A percentile compares a stretch with the other conserved stretches of the same genome.
Conservation (phyloP, 2,113 vertebrate genomes). For the Festucalex cinctus region DNA sequence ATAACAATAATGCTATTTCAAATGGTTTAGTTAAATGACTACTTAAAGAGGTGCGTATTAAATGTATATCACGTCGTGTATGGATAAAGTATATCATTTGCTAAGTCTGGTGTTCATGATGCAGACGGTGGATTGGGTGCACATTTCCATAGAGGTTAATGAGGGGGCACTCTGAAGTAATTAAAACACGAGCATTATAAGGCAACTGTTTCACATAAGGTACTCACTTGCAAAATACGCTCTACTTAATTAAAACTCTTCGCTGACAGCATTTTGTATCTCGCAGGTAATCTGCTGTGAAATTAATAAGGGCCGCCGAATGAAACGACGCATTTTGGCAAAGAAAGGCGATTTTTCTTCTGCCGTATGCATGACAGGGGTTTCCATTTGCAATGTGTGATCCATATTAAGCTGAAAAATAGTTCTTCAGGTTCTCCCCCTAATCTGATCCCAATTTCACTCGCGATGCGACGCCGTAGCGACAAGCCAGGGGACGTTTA, state of each 20-base stretch:
- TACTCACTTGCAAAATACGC: slow-evolving; percentile 64
- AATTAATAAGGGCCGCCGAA: slow-evolving; percentile 73
- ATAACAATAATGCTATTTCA: background rate
- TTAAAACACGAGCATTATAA: slow-evolving; percentile 72
- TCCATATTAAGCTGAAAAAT: slow-evolving; percentile 67
- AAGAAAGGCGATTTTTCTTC: slow-evolving; percentile 53
- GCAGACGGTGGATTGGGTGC: slow-evolving; percentile 59
- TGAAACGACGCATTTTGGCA: slow-evolving; percentile 67
- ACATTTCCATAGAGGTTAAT: slow-evolving; percentile 68
- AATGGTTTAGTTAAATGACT: background rate
- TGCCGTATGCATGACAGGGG: slow-evolving; percentile 70
- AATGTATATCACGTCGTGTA: slow-evolving; percentile 10
- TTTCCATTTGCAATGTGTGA: slow-evolving; percentile 66
- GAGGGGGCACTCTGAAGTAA: slow-evolving; percentile 68
- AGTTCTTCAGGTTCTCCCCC: slow-evolving; percentile 57
- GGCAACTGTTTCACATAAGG: slow-evolving; percentile 69
- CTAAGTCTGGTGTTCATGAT: slow-evolving; percentile 53
- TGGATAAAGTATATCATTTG: slow-evolving; percentile 25
- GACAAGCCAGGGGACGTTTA: slow-evolving; percentile 66
- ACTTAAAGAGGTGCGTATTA: slow-evolving; percentile 15
- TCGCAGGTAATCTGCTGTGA: slow-evolving; percentile 76
- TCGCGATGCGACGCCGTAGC: slow-evolving; percentile 66
- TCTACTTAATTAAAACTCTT: slow-evolving; percentile 76
- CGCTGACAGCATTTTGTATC: slow-evolving; percentile 73
- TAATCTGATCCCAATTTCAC: slow-evolving; percentile 82